Percentiles rank a stretch among this genome's conserved stretches.
Conservation (phyloP, 2,888 invertebrate species). For the Troides helena region DNA sequence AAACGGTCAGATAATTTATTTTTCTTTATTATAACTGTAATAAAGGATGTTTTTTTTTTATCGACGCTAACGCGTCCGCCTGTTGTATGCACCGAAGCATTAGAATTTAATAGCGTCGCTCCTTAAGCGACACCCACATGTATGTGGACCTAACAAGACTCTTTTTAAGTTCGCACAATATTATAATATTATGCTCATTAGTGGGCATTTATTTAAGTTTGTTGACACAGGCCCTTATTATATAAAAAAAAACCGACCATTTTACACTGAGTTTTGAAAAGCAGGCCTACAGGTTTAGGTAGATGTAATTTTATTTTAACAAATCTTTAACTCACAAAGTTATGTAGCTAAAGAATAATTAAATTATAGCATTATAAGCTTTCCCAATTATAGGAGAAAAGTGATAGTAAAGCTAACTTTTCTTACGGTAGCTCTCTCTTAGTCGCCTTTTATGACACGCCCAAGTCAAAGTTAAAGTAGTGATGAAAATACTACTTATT, state of each 20-base stretch:
- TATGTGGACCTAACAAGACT: slow-evolving; percentile 70
- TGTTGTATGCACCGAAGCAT: slow-evolving; percentile 49
- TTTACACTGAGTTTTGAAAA: slow-evolving; percentile 18
- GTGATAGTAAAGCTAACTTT: too few species aligned
- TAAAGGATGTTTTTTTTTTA: too few species aligned
- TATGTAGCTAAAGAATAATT: too few species aligned
- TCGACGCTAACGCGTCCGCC: slow-evolving; percentile 34
- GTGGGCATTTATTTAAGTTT: slow-evolving; percentile 60
- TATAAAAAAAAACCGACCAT: slow-evolving; percentile 31
- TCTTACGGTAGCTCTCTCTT: too few species aligned
- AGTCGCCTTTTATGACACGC: too few species aligned
- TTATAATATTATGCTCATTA: slow-evolving; percentile 78
- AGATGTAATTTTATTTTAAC: neutral
- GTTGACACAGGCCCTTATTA: slow-evolving; percentile 43
- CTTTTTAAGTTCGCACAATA: slow-evolving; percentile 65
- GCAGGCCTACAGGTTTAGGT: slow-evolving; percentile 7
- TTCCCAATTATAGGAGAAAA: too few species aligned
- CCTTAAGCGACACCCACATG: slow-evolving; percentile 60
- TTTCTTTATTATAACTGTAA: too few species aligned
- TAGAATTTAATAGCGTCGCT: slow-evolving; percentile 75
- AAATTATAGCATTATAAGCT: too few species aligned
- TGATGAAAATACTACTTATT: too few species aligned
- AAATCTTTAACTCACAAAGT: neutral
- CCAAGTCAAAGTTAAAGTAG: too few species aligned
- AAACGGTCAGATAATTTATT: too few species aligned